phyloP scores from a whole-genome alignment of 2,113 vertebrate genomes.

The Leiothrix lutea region DNA sequence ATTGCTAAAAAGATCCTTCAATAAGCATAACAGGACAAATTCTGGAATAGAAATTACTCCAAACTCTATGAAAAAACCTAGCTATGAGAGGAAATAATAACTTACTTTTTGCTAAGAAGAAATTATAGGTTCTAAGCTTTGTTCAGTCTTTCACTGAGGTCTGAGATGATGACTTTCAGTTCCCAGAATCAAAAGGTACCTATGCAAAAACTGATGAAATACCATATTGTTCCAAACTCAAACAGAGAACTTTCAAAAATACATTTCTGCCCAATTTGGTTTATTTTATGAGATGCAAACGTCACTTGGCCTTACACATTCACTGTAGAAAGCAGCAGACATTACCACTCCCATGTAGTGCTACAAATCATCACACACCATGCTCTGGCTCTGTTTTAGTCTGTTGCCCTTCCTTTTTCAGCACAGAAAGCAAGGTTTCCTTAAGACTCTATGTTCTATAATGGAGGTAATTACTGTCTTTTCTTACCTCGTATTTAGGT shows the following conservation, averaged over 20 bases:
- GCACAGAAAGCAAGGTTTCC: not conserved
- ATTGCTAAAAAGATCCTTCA: not conserved
- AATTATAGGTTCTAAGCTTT: not conserved
- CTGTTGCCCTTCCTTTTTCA: not conserved
- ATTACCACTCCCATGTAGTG: not conserved
- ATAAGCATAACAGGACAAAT: not conserved
- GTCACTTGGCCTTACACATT: not conserved
- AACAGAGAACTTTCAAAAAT: not conserved
- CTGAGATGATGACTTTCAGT: not conserved
- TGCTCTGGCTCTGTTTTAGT: not conserved
- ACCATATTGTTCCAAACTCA: not conserved
- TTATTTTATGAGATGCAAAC: not conserved
- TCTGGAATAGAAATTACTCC: not conserved
- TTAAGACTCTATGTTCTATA: not conserved
- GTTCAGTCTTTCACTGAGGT: not conserved
- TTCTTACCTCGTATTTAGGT: not conserved
- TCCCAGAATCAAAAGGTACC: not conserved
- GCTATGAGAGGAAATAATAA: not conserved
- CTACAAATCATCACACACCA: not conserved
- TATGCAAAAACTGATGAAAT: not conserved
- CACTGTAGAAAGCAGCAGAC: not conserved
- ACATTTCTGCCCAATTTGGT: not conserved
- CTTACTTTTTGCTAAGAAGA: not conserved
- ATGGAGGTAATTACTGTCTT: not conserved
- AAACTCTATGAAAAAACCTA: not conserved